Base-by-base conservation (phyloP, 2,113 vertebrate species). In the Piprites chloris region DNA sequence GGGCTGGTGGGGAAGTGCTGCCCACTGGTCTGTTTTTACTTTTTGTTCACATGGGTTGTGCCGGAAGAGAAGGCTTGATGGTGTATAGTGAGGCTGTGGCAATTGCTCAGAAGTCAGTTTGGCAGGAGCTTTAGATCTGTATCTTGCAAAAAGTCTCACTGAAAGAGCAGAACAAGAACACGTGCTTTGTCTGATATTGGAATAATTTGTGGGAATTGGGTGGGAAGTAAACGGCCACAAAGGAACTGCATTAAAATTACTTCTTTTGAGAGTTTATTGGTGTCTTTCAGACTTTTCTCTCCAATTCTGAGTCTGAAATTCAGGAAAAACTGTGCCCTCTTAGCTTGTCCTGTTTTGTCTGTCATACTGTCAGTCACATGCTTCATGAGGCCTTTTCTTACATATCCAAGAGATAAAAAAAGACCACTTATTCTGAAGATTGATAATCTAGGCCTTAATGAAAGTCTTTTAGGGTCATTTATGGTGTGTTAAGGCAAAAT, bases 321-420 rank as follows among this genome's bases (percentile, higher is more conserved):
- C 20, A 78, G 71, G 55, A 62, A 62, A 52, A 53, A 18, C 5
- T 11, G 12, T 41, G 30, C 21, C 28, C 16, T 72, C 47, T 75
- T 86, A 27, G 19, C 13, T 15, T 59, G 11, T 46, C 56, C 30
- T 81, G 15, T 96, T 93, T 16, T 74, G 20, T 44, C 30, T 76
- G 5, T 42, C 19, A 8, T 24, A 20, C 46, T 83, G 46, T 56
- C 35, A n/a, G 26, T 62, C 28, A 68, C 19, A 53, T 0, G 0
- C 53, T 56, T 82, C 20, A 22, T 66, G 32, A 75, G 41, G 17
- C 30, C 71, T 88, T 85, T 79, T 53, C 37, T 86, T 47, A 39
- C 3, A 12, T 50, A 47, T 37, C 6, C 62, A 63, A 63, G 37
- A 59, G 39, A 24, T 22, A 12, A 30, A 56, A 90, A 85, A 71